Conservation (phyloP, 1,140 invertebrate genomes). For the Drosophila azteca region DNA sequence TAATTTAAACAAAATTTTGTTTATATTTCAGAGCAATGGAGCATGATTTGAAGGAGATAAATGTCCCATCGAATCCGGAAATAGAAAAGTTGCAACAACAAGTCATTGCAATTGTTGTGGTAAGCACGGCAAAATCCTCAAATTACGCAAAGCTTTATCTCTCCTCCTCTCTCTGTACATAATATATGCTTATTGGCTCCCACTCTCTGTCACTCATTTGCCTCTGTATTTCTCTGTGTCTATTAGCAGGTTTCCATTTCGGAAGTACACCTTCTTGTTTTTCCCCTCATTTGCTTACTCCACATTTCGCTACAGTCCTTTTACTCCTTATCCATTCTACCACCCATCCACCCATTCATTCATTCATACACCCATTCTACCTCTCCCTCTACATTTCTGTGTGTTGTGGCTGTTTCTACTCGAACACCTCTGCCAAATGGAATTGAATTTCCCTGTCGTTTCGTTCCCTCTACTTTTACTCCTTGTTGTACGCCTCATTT, state of each 20-base stretch:
- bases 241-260: constrained; percentile 14
- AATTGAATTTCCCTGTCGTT: constrained; percentile 50
- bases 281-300: constrained; percentile 49
- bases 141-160: constrained; percentile 35
- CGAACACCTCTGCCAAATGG: constrained; percentile 60
- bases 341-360: not conserved
- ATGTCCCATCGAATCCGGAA: constrained; percentile 80
- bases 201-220: constrained; percentile 3
- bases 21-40: constrained; percentile 76
- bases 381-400: not conserved
- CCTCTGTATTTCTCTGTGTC: constrained; percentile 20
- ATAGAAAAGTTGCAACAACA: constrained; percentile 82
- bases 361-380: not conserved
- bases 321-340: constrained; percentile 32
- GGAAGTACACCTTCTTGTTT: constrained; percentile 14
- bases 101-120: constrained; percentile 83
- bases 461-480: constrained; percentile 3
- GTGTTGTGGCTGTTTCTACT: constrained; percentile 31
- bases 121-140: constrained; percentile 64
- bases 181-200: constrained; percentile 22
- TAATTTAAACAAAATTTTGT: not conserved
- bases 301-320: constrained; percentile 26
- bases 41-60: constrained; percentile 81
- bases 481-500: constrained; percentile 34
- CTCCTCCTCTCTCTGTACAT: constrained; percentile 20